Base-by-base conservation (phyloP, 1,140 invertebrate genomes). In the Ectropis grisescens region DNA sequence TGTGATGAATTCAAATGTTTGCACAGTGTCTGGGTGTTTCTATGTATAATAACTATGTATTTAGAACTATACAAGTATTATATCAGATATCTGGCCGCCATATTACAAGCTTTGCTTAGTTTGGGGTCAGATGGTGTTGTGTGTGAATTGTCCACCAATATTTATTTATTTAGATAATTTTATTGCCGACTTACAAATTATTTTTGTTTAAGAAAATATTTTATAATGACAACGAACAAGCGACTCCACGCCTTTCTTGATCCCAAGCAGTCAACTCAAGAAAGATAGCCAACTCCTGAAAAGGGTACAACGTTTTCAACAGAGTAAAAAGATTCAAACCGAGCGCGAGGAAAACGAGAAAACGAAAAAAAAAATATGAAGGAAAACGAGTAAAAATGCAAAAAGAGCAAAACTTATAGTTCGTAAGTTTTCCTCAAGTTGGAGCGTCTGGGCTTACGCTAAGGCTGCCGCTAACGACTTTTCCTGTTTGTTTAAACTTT, bases 231-330 rank as follows among this genome's bases (percentile, higher is more conserved):
- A n/a, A n/a, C n/a, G n/a, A n/a, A n/a, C n/a, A n/a, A n/a, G 16
- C 50, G 10, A 43, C 67, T 80, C 69, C 35, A 70, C 25, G 27
- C 14, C 33, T 13, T 44, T 29, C 16, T 12, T 32, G 60, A 50
- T 50, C 50, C 45, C 14, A 42, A 64, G 59, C 59, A 75, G 59
- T 69, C 48, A 70, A 80, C 59, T 80, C 61, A 70, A 70, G 65
- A 72, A 78, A 76, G 72, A 81, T 76, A 57, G 58, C 56, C 48
- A 74, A 74, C 74, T 76, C 58, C 67, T 78, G 72, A 70, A 78
- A 78, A 74, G 72, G 76, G 70, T 81, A 81, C 72, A 74, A 70
- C 66, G n/a, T n/a, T 67, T 80, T 68, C 66, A 43, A 52, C 24
- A 44, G 55, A 64, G 60, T 62, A 65, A 75, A 72, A 71, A 76